Evolutionary conservation across 2,888 invertebrate genomes (phyloP).

Genomic region (Cistogaster globosa): DNA sequence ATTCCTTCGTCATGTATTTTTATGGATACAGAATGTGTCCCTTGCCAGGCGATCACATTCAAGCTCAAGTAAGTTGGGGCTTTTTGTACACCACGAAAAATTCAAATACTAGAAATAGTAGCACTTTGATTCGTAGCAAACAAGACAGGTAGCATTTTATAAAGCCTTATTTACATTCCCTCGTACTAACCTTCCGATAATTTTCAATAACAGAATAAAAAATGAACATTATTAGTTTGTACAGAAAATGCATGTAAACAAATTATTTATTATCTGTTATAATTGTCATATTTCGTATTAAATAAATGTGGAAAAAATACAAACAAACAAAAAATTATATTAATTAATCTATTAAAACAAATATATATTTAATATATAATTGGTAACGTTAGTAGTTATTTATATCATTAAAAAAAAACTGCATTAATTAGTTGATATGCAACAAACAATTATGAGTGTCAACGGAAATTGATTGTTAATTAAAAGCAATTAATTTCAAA

Average conservation of each 20-base stretch:
- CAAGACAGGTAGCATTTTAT: too few relatives aligned
- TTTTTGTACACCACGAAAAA: too few relatives aligned
- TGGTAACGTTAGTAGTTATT: conserved; percentile 19
- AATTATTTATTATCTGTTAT: conserved; percentile 51
- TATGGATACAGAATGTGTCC: too few relatives aligned
- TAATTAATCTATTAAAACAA: conserved; percentile 39
- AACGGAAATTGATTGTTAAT: conserved; percentile 74
- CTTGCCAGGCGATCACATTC: too few relatives aligned
- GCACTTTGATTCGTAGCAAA: too few relatives aligned
- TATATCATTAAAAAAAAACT: conserved; percentile 32
- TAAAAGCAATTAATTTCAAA: conserved; percentile 62
- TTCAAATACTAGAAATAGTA: too few relatives aligned
- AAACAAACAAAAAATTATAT: conserved; percentile 38
- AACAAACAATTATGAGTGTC: conserved; percentile 71
- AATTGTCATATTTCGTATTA: conserved; percentile 32
- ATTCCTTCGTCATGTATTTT: too few relatives aligned
- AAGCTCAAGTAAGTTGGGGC: too few relatives aligned
- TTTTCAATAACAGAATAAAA: conserved; percentile 26
- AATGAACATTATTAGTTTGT: conserved; percentile 12
- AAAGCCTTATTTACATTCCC: too few relatives aligned
- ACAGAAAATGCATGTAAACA: conserved; percentile 56
- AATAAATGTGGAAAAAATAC: conserved; percentile 42
- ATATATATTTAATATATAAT: conserved; percentile 1
- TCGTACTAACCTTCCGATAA: too few relatives aligned
- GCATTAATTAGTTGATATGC: conserved; percentile 72